A percentile compares a stretch with the other conserved stretches of the same genome.
These are phyloP conservation scores for Galbula dea DNA, from an alignment of 2,113 vertebrate genomes.

Conservation along the genomic window DNA sequence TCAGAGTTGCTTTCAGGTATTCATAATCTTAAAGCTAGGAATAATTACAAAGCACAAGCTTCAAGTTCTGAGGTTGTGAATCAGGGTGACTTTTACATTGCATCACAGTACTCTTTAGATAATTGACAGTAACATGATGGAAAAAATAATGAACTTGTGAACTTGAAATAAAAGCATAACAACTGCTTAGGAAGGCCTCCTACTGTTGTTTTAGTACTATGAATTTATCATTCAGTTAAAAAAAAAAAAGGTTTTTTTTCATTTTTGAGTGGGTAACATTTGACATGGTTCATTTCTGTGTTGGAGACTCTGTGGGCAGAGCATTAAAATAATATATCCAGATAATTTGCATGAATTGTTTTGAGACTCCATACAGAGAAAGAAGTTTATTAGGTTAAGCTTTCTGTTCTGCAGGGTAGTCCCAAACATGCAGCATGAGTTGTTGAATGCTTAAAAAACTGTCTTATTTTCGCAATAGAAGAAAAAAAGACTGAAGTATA, in stretches of 20 bases:
- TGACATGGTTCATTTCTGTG: background rate
- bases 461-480: background rate
- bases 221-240: slow-evolving; percentile 6
- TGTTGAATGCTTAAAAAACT: background rate
- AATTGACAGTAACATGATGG: background rate
- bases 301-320: background rate
- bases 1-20: slow-evolving; percentile 33
- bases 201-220: background rate
- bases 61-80: slow-evolving; percentile 41
- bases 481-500: background rate
- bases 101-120: background rate
- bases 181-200: background rate
- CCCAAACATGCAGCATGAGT: background rate
- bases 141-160: slow-evolving; percentile 13
- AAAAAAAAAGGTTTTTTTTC: background rate
- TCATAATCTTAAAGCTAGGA: background rate
- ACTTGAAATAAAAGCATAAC: slow-evolving; percentile 9
- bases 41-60: background rate
- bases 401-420: background rate
- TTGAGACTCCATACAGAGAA: background rate
- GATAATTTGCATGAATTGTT: slow-evolving; percentile 32
- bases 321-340: slow-evolving; percentile 20
- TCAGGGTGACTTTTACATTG: background rate
- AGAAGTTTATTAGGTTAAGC: slow-evolving; percentile 26
- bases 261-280: background rate